Evolutionary conservation across 2,113 vertebrate species (phyloP), one percentile per base, ranked within the genome.

Genomic region (Machaerirhynchus nigripectus): DNA sequence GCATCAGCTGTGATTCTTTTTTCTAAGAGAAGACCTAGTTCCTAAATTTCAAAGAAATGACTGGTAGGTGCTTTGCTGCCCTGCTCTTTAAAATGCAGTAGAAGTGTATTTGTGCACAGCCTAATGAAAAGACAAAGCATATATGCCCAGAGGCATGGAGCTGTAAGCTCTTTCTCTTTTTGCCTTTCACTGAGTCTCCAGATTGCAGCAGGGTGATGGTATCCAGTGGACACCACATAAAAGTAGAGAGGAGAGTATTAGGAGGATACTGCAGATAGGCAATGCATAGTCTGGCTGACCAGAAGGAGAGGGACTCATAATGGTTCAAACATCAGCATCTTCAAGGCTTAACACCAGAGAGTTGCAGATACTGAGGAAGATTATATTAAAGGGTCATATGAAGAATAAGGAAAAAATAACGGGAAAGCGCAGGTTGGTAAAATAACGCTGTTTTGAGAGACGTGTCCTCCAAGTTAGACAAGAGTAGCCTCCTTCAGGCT

Each of bases 391-490:
- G 42, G 19, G 10, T 81, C 52, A 50, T 30, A 23, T 2, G 17
- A 83, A 44, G n/a, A 90, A 37, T 63, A 50, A 84, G 10, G 19
- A 73, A 73, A 2, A 59, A 84, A 71, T 24, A 82, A 42, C 26
- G 37, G 16, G 19, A 56, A 92, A 77, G 7, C 22, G 24, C 15
- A 78, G 23, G 30, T 37, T 63, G 69, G 46, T 47, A 57, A 89
- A 44, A n/a, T 11, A 53, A 20, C 6, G 17, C 23, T 71, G 33
- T 52, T 77, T 73, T 42, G 53, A 56, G 37, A 84, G 20, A 42
- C 0, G 0, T 11, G 15, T 68, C 47, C 28, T 80, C 50, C 0
- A 2, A 65, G 33, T 44, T 28, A 52, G 40, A 40, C 19, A 56
- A 35, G 18, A 64, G n/a, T 50, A 80, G n/a, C 42, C 79, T 85